Evolutionary conservation across 2,888 invertebrate species (phyloP), one percentile per base, ranked within the genome.

Genomic region (Macrophya alboannulata): DNA sequence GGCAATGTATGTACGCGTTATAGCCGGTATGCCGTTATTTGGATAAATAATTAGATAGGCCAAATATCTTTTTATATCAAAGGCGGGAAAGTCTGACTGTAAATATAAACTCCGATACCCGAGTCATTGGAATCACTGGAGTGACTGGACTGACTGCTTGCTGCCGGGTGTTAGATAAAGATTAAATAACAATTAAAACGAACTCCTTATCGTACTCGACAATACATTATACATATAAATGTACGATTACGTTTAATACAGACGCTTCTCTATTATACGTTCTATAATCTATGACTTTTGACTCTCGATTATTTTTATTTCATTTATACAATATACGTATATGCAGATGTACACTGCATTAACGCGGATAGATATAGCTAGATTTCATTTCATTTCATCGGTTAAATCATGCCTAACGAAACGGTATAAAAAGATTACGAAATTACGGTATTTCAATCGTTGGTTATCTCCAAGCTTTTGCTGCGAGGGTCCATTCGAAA

Each of bases 21-120:
- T 17, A 31, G 17, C 37, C 43, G 76, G 48, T 31, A 71, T 15
- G 31, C 45, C 31, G 79, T 43, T 81, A 81, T 81, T 81, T 81
- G 81, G 81, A 81, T 15, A 62, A 81, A 81, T 81, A 81, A 62
- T 81, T 62, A 81, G 59, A 81, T 81, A 40, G 59, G 21, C 81
- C 59, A 81, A 81, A 62, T 81, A 62, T 79, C 40, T 62, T 21
- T 59, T 0, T 62, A 21, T 55, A 17, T 77, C 17, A 51, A n/a
- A 55, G 37, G 77, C 37, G 55, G 77, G 72, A 74, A 74, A 74
- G 21, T 68, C 68, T 4, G 68, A 68, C 31, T 68, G 12, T 8
- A 48, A 55, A 15, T 37, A 37, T 6, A 68, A 45, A 8, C 72
- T 74, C 43, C 21, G 72, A 74, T 74, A 74, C 45, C 45, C n/a